Evolutionary conservation across 2,113 vertebrate species (phyloP).

Genomic region (Nyctereutes procyonoides): DNA sequence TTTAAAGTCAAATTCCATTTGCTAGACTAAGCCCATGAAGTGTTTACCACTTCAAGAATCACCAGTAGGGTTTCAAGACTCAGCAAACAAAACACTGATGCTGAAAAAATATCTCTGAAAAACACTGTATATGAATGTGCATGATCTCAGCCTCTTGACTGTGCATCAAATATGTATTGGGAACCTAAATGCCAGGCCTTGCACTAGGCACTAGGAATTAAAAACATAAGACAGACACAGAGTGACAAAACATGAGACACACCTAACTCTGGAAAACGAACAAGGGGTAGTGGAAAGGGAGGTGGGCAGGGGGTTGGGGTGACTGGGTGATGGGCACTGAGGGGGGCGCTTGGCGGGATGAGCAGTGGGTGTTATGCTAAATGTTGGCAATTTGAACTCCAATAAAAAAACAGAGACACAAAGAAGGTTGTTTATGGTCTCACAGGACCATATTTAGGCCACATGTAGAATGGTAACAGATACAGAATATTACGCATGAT

Average conservation of each 20-base stretch:
- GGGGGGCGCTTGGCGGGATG: too few species aligned
- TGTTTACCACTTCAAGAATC: not conserved
- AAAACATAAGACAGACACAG: not conserved
- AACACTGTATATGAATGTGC: accelerated
- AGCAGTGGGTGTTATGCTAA: too few species aligned
- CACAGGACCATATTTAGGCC: not conserved
- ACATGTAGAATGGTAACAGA: not conserved
- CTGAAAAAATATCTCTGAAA: not conserved
- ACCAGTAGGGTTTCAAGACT: not conserved
- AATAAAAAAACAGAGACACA: not conserved
- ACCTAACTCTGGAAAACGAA: too few species aligned
- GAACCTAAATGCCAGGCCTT: not conserved
- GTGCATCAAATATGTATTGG: not conserved
- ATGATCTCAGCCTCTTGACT: not conserved
- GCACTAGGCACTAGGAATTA: not conserved
- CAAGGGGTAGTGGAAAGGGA: too few species aligned
- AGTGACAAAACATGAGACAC: too few species aligned
- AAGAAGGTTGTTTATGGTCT: not conserved
- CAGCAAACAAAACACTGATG: not conserved
- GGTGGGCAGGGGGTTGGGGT: too few species aligned
- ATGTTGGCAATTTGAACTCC: too few species aligned
- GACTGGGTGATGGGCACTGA: too few species aligned
- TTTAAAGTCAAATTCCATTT: not conserved
- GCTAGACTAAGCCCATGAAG: not conserved
- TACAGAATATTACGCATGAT: not conserved